Conservation (phyloP, 2,797 vertebrate genomes). For the Lacerta agilis region DNA sequence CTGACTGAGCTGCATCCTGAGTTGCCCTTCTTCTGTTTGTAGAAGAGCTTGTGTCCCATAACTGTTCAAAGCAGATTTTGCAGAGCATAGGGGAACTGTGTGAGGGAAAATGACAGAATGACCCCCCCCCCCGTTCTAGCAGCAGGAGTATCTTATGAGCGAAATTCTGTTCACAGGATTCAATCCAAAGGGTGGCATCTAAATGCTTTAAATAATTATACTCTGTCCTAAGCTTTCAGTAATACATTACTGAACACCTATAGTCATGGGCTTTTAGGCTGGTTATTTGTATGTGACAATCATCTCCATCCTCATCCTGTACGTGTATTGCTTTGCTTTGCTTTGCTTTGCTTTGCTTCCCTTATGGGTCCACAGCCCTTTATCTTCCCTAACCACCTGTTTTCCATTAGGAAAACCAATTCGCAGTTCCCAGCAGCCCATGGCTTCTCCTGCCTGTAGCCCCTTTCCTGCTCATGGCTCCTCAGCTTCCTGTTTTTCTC, state of each 20-base stretch:
- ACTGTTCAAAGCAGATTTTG: neutral
- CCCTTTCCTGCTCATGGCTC: no score
- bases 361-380: neutral
- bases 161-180: neutral
- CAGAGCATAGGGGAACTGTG: neutral
- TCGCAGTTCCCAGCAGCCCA: no score
- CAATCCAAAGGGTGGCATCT: no score
- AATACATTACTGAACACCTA: no score
- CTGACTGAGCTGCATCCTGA: no score
- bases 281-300: no score
- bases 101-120: neutral
- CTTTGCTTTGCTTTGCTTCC: neutral
- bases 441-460: neutral
- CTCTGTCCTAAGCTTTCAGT: neutral
- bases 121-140: neutral
- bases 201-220: neutral
- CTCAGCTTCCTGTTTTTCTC: neutral
- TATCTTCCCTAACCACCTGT: neutral
- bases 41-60: neutral
- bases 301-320: neutral
- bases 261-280: neutral
- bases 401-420: neutral
- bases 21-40: neutral
- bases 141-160: neutral
- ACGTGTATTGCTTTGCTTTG: neutral